Conservation (phyloP, 2,113 vertebrate species). For the Tor tambroides region DNA sequence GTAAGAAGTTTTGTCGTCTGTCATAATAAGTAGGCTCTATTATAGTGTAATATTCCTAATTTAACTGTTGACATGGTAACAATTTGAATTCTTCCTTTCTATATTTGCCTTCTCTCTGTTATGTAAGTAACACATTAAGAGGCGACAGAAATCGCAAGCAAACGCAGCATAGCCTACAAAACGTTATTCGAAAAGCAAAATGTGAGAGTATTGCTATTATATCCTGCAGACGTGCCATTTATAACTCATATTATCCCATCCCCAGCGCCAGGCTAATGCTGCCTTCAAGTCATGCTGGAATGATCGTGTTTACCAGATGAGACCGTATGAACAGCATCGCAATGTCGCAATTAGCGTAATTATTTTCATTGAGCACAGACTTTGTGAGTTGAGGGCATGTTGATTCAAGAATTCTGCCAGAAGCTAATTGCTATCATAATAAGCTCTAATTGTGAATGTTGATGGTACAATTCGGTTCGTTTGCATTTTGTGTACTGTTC, state of each 20-base stretch:
- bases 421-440: conserved; percentile 15
- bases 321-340: not conserved
- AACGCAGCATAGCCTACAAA: not conserved
- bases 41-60: not conserved
- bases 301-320: not conserved
- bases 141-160: conserved; percentile 4
- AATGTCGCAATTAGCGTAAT: not conserved
- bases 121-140: not conserved
- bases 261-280: not conserved
- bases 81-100: conserved; percentile 22
- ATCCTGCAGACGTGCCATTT: conserved; percentile 5
- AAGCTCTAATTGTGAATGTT: not conserved
- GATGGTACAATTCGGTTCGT: not conserved
- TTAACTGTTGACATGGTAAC: conserved; percentile 32
- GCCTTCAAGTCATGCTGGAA: conserved; percentile 20
- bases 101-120: conserved; percentile 15
- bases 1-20: not conserved
- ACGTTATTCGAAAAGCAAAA: conserved; percentile 2
- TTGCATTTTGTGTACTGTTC: not conserved
- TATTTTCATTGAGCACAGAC: conserved; percentile 5
- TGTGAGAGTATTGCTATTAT: conserved; percentile 39
- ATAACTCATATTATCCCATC: not conserved
- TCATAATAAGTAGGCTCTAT: not conserved
- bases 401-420: conserved; percentile 11
- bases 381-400: conserved; percentile 7